Evolutionary conservation across 1,140 invertebrate genomes (phyloP), one percentile per base, ranked within the genome.

Genomic region (Cotesia glomerata): DNA sequence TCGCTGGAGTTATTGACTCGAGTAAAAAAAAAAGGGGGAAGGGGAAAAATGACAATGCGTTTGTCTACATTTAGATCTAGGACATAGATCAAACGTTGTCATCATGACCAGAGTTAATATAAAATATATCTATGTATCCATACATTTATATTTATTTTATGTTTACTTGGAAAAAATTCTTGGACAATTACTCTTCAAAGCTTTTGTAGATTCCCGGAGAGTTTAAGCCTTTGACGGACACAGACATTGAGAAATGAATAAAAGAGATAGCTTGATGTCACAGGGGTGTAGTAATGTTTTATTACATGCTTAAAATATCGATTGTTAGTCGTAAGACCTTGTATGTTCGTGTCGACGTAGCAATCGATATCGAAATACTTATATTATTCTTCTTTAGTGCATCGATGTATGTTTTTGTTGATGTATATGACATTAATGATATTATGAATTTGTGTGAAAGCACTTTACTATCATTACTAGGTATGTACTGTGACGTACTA

Each of bases 311-410:
- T 45, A 7, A 51, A 49, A 67, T 54, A 49, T 67, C 49, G 5
- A 51, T 4, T 32, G 51, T 62, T 26, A 58, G 51, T 70, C 45
- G 18, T 14, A 39, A 70, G 68, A 70, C 68, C 68, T 70, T 70
- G 68, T 52, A 58, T 58, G 65, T 39, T 67, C 18, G 36, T 58
- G 54, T 58, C 16, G 5, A 18, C 16, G 52, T 54, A 54, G 13
- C 16, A n/a, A 54, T 54, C 52, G 52, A 18, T 9, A 58, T 58
- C 14, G 56, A 58, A 58, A 58, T 45, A 45, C 39, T 45, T 45
- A 45, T 45, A 45, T 45, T 45, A 45, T 45, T 45, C 11, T 45
- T 45, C 7, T 45, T 9, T 45, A 45, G 5, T 45, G 39, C 39
- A 39, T 39, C 7, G 11, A 45, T 11, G 11, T 45, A 45, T 45